Base-by-base conservation (phyloP, 2,888 invertebrate species). In the Tipula helvola region DNA sequence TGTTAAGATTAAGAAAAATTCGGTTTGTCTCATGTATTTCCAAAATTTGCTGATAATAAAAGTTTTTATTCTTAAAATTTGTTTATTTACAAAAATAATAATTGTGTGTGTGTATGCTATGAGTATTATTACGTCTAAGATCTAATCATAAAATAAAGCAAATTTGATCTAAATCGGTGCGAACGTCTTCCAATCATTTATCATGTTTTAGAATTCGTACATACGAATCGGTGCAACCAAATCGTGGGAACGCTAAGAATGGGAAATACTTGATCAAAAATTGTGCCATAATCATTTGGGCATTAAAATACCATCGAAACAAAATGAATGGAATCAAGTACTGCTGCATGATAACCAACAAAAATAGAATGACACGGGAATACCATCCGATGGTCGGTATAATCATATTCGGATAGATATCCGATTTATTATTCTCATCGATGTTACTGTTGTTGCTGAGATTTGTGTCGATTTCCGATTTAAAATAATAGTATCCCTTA, bases 261-360 rank as follows among this genome's bases (percentile, higher is more conserved):
- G 96, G 96, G 89, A 94, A 94, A 87, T 94, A 93, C 88, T 93
- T 93, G 90, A 95, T 94, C 0, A 96, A 89, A 88, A 93, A 93
- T 18, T 96, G 89, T 28, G 93, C 92, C 1, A 94, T 89, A 89
- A 92, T 91, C 89, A 94, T 94, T 86, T 94, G 92, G 36, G 91
- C 89, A 89, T 96, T 96, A 86, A 95, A 93, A 88, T 94, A 93
- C 83, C 92, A 90, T 10, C 95, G 93, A 28, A 71, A 28, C 18
- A 95, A 93, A 86, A 94, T 89, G 87, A 88, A 90, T 13, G 92
- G 93, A 8, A 90, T 90, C 88, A 93, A 92, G 88, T 90, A 90
- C 0, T 90, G 90, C 10, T 91, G 90, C 18, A 91, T 83, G 71
- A 90, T 89, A 2, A 91, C 86, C 2, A 90, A 90, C 71, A 90